Evolutionary conservation across 2,888 invertebrate species (phyloP).

Genomic region (Hemaris fuciformis): DNA sequence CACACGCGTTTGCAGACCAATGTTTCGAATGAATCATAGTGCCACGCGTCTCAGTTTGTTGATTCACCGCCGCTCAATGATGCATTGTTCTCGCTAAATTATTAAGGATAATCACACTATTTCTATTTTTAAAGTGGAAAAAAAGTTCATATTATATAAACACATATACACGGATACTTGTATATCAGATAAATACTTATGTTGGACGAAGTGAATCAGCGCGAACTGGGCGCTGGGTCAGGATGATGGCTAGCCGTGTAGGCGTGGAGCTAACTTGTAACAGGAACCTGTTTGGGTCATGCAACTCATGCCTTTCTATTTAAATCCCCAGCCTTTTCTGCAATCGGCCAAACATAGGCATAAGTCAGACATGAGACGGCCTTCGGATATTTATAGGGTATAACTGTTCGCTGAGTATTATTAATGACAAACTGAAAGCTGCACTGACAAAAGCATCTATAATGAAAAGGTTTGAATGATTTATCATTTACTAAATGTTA

Average conservation of each 20-base stretch:
- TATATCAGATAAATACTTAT: not conserved
- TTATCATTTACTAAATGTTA: not conserved
- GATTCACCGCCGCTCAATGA: conserved; percentile 47
- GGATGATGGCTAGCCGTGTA: conserved; percentile 59
- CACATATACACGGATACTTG: not conserved
- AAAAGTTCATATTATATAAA: not conserved
- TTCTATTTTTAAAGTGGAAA: not conserved
- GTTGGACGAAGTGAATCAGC: conserved; percentile 50
- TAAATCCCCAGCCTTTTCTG: conserved; percentile 62
- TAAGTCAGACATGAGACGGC: conserved; percentile 42
- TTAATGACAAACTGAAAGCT: conserved; percentile 3
- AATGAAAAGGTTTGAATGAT: not conserved
- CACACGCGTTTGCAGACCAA: conserved; percentile 1
- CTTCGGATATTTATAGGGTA: conserved; percentile 54
- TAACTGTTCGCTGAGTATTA: conserved; percentile 27
- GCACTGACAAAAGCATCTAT: not conserved
- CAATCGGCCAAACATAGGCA: conserved; percentile 48
- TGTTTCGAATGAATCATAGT: conserved; percentile 41
- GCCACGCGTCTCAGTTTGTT: conserved; percentile 45
- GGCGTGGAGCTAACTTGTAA: conserved; percentile 57
- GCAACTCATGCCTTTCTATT: conserved; percentile 72
- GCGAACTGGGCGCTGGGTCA: conserved; percentile 58
- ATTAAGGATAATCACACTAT: conserved; percentile 19
- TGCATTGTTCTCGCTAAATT: conserved; percentile 50
- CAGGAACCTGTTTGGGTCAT: conserved; percentile 76